Evolutionary conservation across 2,888 invertebrate species (phyloP), one percentile per base, ranked within the genome.

Genomic region (Bombyx huttoni): DNA sequence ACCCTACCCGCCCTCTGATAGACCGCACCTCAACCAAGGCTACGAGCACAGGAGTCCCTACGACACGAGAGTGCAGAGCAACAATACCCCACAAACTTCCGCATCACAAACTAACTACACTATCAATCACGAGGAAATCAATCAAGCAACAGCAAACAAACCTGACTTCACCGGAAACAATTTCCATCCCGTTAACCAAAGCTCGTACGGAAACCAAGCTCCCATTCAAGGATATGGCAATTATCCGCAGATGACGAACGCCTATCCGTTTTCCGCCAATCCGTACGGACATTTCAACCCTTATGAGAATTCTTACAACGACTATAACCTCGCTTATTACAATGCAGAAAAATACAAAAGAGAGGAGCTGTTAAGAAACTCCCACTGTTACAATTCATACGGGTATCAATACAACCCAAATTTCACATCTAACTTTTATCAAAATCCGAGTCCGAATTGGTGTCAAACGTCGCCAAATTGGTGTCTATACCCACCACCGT

Each of bases 401-500:
- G 89, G 91, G 7, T 91, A 91, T 58, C 90, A 91, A 60, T 89
- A 91, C 60, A 89, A 89, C 65, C 81, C 89, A 0, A 89, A 89
- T 58, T 89, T 88, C 56, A 74, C 90, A 0, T 73, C 86, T 3
- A 90, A 90, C 51, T 91, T 91, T 60, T 91, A 91, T 51, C 89
- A 89, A 62, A 89, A 89, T 61, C 72, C 89, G 9, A 84, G 70
- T 63, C 74, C 89, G 0, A 86, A 87, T 63, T 87, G 89, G 89
- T 89, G 89, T 60, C 89, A 88, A 61, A 87, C 91, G 6, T 89
- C 91, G 35, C 89, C 91, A 8, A 92, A 91, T 67, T 91, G 91
- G 91, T 91, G 91, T 63, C 73, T 91, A 62, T 91, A 91, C 62
- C 91, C 90, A 46, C 91, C 89, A 46, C 86, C 89, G 2, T 89